phyloP scores from a whole-genome alignment of 2,888 invertebrate species.

The Malachius bipustulatus region DNA sequence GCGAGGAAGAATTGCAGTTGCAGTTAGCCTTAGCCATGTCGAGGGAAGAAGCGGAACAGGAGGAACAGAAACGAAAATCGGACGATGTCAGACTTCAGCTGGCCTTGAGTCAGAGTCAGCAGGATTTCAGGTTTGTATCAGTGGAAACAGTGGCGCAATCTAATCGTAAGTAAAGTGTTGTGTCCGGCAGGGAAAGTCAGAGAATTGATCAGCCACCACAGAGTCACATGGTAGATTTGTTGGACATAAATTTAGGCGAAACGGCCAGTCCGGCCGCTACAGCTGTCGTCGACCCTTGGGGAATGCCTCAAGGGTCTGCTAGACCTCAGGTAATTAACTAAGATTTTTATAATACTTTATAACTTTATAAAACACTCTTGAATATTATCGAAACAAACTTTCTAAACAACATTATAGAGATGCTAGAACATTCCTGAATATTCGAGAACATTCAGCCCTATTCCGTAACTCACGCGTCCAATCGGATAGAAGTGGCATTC shows the following conservation, averaged over 20 bases:
- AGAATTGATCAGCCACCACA: slow-evolving; percentile 26
- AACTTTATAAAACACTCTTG: no score
- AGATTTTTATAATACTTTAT: no score
- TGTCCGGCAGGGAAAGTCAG: no score
- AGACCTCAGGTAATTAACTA: slow-evolving; percentile 54
- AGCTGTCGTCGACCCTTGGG: slow-evolving; percentile 63
- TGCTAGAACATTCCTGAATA: no score
- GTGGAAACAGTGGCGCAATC: no score
- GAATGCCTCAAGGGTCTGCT: slow-evolving; percentile 42
- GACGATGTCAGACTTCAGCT: slow-evolving; percentile 95
- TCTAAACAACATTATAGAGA: no score
- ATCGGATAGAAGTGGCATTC: no score
- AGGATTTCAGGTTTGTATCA: slow-evolving; percentile 73
- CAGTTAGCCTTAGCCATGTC: slow-evolving; percentile 98
- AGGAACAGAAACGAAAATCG: slow-evolving; percentile 83
- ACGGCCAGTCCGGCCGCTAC: slow-evolving; percentile 40
- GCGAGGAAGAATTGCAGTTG: slow-evolving; percentile 95
- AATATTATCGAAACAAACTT: no score
- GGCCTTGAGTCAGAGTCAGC: slow-evolving; percentile 84
- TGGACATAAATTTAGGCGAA: slow-evolving; percentile 67
- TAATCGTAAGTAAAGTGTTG: no score
- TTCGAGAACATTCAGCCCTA: no score
- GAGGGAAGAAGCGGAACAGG: slow-evolving; percentile 95
- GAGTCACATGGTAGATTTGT: slow-evolving; percentile 70
- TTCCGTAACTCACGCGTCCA: no score